A percentile compares a stretch with the other conserved stretches of the same genome.
Conservation (phyloP, 2,113 vertebrate species). For the Raphicerus campestris region DNA sequence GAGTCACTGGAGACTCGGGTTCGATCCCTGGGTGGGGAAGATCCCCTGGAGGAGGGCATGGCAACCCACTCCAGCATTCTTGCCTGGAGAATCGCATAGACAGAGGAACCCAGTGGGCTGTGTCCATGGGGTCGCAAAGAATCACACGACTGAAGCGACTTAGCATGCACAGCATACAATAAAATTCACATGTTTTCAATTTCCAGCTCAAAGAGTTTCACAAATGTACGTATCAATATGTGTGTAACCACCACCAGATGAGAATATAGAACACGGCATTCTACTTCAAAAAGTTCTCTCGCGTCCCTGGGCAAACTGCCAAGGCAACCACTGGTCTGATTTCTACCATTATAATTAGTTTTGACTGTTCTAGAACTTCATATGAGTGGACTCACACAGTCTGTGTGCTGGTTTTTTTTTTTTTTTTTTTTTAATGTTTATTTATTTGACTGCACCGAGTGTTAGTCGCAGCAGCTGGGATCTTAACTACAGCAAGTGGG, state of each 20-base stretch:
- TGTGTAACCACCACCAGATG: neutral
- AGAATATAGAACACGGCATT: accelerated
- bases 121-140: neutral
- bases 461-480: neutral
- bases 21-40: neutral
- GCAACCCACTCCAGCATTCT: neutral
- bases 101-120: neutral
- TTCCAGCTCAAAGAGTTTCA: neutral
- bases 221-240: accelerated
- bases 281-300: neutral
- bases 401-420: neutral
- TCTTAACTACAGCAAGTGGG: neutral
- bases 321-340: too few relatives aligned
- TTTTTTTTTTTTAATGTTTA: neutral
- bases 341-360: accelerated
- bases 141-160: neutral
- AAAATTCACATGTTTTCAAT: neutral
- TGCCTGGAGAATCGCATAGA: neutral
- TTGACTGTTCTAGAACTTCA: neutral
- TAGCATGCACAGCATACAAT: neutral
- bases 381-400: accelerated
- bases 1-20: accelerated
- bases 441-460: neutral
- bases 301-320: accelerated
- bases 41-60: neutral